phyloP scores from a whole-genome alignment of 2,797 vertebrate genomes.

The Otus scops region DNA sequence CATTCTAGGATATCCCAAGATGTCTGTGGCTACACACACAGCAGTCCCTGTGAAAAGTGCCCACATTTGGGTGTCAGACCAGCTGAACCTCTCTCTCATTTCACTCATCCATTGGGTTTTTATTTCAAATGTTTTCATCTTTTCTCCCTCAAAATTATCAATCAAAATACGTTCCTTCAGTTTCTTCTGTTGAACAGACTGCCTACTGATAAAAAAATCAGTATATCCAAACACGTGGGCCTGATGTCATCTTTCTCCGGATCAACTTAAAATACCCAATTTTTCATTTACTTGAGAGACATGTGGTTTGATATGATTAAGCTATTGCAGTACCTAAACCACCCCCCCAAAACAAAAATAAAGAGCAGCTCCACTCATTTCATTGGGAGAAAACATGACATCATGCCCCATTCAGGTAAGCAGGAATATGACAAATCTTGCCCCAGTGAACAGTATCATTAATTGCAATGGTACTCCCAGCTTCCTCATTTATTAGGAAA shows the following conservation, averaged over 20 bases:
- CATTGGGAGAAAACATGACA: slow-evolving; percentile 35
- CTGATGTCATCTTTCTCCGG: slow-evolving; percentile 8
- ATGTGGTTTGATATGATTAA: neutral
- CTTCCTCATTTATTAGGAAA: neutral
- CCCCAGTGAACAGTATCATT: neutral
- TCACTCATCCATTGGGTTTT: neutral
- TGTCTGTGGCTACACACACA: neutral
- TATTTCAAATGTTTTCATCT: neutral
- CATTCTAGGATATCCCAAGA: neutral
- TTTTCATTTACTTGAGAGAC: neutral
- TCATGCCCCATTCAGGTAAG: slow-evolving; percentile 29
- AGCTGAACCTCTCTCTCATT: neutral
- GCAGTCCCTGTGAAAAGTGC: neutral
- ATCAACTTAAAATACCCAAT: neutral
- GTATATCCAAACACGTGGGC: neutral
- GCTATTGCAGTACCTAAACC: neutral
- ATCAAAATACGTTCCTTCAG: neutral
- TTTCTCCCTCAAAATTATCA: neutral
- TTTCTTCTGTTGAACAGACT: neutral
- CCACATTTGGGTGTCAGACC: neutral
- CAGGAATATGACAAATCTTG: slow-evolving; percentile 11
- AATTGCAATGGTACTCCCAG: neutral
- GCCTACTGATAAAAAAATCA: neutral
- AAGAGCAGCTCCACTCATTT: neutral
- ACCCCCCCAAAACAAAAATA: slow-evolving; percentile 16